Evolutionary conservation across 2,113 vertebrate species (phyloP), one percentile per base, ranked within the genome.

Genomic region (Takifugu flavidus): DNA sequence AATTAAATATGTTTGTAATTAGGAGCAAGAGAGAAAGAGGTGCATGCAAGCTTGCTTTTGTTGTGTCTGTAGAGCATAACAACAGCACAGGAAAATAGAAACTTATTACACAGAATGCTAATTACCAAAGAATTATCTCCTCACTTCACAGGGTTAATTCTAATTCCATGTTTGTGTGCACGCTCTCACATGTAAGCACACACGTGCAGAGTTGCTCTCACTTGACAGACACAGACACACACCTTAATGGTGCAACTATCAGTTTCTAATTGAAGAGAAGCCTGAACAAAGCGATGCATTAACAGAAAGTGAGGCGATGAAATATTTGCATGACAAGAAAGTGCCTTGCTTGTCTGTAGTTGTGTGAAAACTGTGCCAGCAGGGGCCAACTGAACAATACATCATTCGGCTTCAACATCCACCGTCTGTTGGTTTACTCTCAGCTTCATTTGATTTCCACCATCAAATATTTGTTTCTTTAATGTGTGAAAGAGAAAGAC

Each of bases 1-100:
- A 91, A 90, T 89, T 88, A 82, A 83, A 88, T 89, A 86, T 89
- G 90, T 91, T 89, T 87, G 88, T 90, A 91, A 91, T 91, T 87
- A 91, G 81, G 62, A 73, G 77, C 53, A 71, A 72, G 78, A 78
- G 69, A 84, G 77, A 72, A 74, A 75, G 74, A 80, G 74, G 63
- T 73, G 64, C 69, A 61, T 13, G 76, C 74, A 53, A 65, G 71
- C 66, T 76, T 83, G 68, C 72, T 82, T 89, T 89, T 90, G 87
- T 90, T 87, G 84, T 74, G 86, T 75, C 77, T 80, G 81, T 70
- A 83, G 83, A n/a, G 63, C 65, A 65, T 65, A 74, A 85, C 77
- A 83, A 67, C 74, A 69, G 82, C 74, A 61, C 53, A 70, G 68
- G 50, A 84, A 85, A 89, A 84, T 78, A 88, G 88, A 89, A 89